Base-by-base conservation (phyloP, 2,113 vertebrate genomes). In the Saccopteryx bilineata region DNA sequence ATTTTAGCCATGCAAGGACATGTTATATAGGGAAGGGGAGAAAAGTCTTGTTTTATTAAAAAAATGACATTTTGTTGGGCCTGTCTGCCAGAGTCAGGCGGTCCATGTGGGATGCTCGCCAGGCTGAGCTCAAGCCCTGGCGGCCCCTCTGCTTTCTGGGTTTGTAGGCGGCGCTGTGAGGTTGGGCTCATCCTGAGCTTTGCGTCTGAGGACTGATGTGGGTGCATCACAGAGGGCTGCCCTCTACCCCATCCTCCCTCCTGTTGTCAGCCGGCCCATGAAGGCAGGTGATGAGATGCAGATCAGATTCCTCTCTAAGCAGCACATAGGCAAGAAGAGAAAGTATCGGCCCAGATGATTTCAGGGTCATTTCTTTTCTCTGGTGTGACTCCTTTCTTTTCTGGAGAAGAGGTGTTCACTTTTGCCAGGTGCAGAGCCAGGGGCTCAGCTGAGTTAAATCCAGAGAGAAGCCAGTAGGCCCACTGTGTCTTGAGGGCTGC, bases 41-140 rank as follows among this genome's bases (percentile, higher is more conserved):
- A 26, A 23, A 5, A 7, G 14, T 31, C 26, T 33, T 9, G 0
- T 71, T 87, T 54, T 21, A 2, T 18, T 21, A 28, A 31, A 8
- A 88, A 66, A 48, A 15, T 11, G 10, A 14, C 0, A 0, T n/a
- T 81, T 52, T 9, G 5, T 31, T 11, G 17, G 8, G 61, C 65
- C 0, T 7, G 61, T 65, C 74, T 39, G 17, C 1, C 5, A 12
- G 24, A 39, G 66, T 26, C 18, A 7, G 52, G 33, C 5, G 50
- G 50, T 5, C 2, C 10, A 0, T 24, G 0, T 1, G 24, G 54
- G 24, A 0, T 0, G 5, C 28, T 4, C 4, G 7, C 39, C 4
- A 5, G 39, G n/a, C 71, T 19, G 71, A 0, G 4, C 63, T 17
- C 21, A 2, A 7, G 14, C 72, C n/a, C 8, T 0, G 46, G 71